Evolutionary conservation across 2,888 invertebrate species (phyloP), one percentile per base, ranked within the genome.

Genomic region (Crocallis elinguaria): DNA sequence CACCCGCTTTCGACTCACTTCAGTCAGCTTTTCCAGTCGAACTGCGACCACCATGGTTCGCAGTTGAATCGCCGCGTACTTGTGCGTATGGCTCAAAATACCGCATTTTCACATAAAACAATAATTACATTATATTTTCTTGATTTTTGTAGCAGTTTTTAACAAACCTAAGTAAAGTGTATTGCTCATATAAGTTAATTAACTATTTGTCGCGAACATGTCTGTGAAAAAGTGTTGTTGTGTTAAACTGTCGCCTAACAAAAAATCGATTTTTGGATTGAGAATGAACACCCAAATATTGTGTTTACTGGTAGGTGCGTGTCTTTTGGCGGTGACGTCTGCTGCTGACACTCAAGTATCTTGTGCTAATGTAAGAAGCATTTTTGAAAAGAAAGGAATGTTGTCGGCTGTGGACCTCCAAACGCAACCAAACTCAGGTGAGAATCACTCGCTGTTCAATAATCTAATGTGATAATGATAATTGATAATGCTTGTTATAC

Each of bases 181-280:
- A 66, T 65, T 66, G 64, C 59, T 68, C n/a, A 21, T 72, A 77
- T 69, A 64, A 64, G 63, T 66, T 59, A 66, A 56, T 67, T 62
- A 64, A 64, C 42, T 56, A 32, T 8, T 32, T 60, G 58, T 64
- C 71, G 72, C 62, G 75, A 83, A 79, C 75, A 91, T 90, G 90
- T 85, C 86, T 85, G 89, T 89, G 88, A 84, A 82, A 82, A 79
- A 83, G 90, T 88, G 86, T 88, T 81, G 84, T 89, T 81, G 85
- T 89, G 88, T 75, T 78, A 84, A 86, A 88, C 84, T 86, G 86
- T 86, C 86, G 79, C 77, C 79, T 80, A 85, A 84, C 84, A 86
- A 87, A 87, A 90, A 90, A 91, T 91, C 91, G 90, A 91, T 91
- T 91, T 85, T 87, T 67, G 86, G 87, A 82, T 86, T 85, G 77